Conservation (phyloP, 1,140 invertebrate species). For the Microplitis demolitor region DNA sequence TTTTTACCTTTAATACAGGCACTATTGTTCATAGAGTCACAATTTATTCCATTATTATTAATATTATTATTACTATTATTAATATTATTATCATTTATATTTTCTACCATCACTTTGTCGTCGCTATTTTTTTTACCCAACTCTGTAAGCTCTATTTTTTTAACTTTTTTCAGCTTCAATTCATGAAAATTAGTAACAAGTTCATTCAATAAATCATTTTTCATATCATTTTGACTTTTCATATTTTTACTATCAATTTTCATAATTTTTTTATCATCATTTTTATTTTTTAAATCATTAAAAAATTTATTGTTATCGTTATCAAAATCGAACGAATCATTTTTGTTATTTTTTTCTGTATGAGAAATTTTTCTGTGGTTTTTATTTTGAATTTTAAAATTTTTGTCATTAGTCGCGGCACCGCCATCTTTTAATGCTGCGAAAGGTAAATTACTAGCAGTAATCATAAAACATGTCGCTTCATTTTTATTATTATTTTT, state of each 20-base stretch:
- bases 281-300: neutral
- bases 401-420: neutral
- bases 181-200: conserved; percentile 49
- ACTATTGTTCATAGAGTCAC: neutral
- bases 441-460: no score
- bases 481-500: no score
- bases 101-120: neutral
- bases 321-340: no score
- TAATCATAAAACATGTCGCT: no score
- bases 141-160: neutral
- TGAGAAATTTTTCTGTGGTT: neutral
- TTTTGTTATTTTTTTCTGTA: no score
- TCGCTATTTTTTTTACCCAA: neutral
- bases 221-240: conserved; percentile 40
- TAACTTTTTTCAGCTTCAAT: conserved; percentile 49
- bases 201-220: conserved; percentile 51
- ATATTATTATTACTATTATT: neutral
- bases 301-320: neutral
- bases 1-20: conserved; percentile 39
- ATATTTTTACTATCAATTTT: neutral
- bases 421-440: neutral
- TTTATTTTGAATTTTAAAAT: neutral
- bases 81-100: neutral
- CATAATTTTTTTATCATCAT: no score
- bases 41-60: neutral